A percentile compares a stretch with the other conserved stretches of the same genome.
These are phyloP conservation scores for Philhelius pedissequus DNA, from an alignment of 2,888 invertebrate species.

Conservation along the genomic window DNA sequence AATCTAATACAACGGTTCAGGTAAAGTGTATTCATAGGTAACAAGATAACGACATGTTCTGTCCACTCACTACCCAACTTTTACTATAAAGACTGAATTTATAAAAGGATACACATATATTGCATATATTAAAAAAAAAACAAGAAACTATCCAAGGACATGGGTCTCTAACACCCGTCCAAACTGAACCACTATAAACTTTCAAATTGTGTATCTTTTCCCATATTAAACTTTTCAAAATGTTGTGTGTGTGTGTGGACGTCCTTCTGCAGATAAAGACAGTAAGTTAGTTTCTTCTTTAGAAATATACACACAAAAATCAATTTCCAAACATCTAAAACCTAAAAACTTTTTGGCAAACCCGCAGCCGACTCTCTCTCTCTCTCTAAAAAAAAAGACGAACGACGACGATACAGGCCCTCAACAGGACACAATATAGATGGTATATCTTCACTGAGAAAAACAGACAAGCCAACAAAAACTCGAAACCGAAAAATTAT, in stretches of 20 bases:
- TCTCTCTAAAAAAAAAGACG: background rate
- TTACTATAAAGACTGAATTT: background rate
- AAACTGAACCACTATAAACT: conserved; percentile 1
- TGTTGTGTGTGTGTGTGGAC: background rate
- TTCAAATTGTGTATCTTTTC: conserved; percentile 8
- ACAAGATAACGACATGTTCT: conserved; percentile 28
- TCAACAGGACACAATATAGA: background rate
- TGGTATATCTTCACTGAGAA: background rate
- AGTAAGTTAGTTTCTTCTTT: background rate
- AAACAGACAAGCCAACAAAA: background rate
- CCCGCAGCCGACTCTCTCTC: background rate
- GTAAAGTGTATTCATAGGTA: conserved; percentile 3
- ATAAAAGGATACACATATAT: background rate
- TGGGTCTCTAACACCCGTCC: background rate
- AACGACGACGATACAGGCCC: background rate
- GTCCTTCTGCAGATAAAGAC: background rate
- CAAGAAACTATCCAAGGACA: conserved; percentile 9
- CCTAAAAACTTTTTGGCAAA: conserved; percentile 25
- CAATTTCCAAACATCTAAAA: conserved; percentile 17
- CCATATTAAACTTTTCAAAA: background rate
- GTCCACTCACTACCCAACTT: conserved; percentile 23
- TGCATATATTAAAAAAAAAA: background rate
- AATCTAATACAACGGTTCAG: conserved; percentile 7
- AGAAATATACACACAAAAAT: background rate
- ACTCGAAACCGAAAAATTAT: conserved; percentile 8